Base-by-base conservation (phyloP, 2,888 invertebrate genomes). In the Melipona bicolor region DNA sequence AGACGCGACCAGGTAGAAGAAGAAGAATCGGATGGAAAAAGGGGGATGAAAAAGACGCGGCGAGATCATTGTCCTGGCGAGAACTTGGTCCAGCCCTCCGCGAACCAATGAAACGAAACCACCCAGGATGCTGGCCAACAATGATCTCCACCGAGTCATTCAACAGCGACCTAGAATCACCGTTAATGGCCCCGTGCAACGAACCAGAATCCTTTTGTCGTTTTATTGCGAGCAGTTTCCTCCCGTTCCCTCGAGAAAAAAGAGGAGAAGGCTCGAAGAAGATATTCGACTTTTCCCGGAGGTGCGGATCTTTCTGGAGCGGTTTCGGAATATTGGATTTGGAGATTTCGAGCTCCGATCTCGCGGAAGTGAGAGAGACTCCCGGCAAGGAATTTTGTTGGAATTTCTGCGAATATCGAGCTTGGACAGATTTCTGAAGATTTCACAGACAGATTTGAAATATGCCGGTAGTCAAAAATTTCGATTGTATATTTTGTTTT, bases 41-140 rank as follows among this genome's bases (percentile, higher is more conserved):
- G 80, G 84, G 69, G 62, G 77, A 79, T 74, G 77, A 79, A 79
- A 78, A 80, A 80, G 76, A 62, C 70, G 74, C 70, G 68, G 70
- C 72, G n/a, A 56, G 70, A 78, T 80, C 74, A 85, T 87, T 87
- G 88, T 88, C 74, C 67, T 13, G 70, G 78, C 88, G 87, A 81
- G 87, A 87, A 88, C 82, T 85, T 72, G 49, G 72, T 56, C 78
- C 64, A 79, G 88, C 79, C 84, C 83, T 83, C 76, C 70, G 72
- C 59, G 72, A 79, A 68, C 64, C 59, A 75, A 73, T 69, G 77
- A 69, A 86, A 85, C 75, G 70, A 77, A 84, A 72, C 89, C 89
- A 89, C 89, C 89, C 89, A 89, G 79, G 87, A 83, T 77, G 84
- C 79, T 78, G 76, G 76, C 77, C 85, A 85, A 89, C 86, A 86